Percentiles rank a stretch among this genome's conserved stretches.
These are phyloP conservation scores for Centropus bengalensis DNA, from an alignment of 2,113 vertebrate species.

Conservation along the genomic window DNA sequence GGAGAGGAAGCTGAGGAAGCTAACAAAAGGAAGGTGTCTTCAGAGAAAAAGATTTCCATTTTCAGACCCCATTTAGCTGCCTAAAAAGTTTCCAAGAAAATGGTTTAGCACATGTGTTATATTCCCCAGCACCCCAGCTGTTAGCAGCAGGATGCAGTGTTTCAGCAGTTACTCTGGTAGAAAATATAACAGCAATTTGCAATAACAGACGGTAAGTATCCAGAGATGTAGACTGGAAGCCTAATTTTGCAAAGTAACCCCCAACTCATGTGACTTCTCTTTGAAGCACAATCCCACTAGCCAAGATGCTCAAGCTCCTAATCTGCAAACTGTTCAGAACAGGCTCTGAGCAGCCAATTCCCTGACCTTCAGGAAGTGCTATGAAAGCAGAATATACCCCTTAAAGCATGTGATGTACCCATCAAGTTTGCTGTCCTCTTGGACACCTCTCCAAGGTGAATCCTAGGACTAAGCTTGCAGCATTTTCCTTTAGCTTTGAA, in stretches of 20 bases:
- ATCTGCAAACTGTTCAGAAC: not conserved
- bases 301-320: not conserved
- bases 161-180: not conserved
- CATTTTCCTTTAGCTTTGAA: not conserved
- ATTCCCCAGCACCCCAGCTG: not conserved
- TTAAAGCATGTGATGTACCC: not conserved
- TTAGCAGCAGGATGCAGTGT: conserved; percentile 1
- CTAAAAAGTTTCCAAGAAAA: not conserved
- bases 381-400: not conserved
- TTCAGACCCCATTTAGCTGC: not conserved
- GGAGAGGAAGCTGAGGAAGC: conserved; percentile 5
- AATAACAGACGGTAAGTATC: not conserved
- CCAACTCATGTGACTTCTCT: accelerated
- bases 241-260: not conserved
- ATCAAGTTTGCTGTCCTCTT: not conserved
- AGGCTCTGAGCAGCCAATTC: not conserved
- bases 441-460: not conserved
- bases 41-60: not conserved
- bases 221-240: not conserved
- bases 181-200: not conserved
- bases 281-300: not conserved
- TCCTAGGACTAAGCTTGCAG: not conserved
- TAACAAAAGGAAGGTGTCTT: not conserved
- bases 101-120: not conserved
- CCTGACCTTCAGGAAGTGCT: not conserved